These are phyloP conservation scores for Penaeus japonicus DNA, from an alignment of 1,140 invertebrate species.

Conservation along the genomic window DNA sequence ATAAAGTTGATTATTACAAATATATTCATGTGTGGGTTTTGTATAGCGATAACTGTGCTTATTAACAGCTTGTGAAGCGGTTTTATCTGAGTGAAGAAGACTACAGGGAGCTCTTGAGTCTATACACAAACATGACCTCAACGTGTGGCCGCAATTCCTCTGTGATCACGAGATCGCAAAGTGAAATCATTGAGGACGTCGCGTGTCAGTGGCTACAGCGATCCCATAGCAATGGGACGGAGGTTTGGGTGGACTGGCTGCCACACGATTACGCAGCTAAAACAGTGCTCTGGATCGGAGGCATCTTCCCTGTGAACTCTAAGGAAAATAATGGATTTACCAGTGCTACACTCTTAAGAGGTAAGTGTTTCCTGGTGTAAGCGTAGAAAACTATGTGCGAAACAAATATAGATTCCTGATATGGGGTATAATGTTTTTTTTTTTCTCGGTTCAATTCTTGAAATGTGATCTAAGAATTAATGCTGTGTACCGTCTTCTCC, in stretches of 20 bases:
- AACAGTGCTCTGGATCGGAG: slow-evolving; percentile 72
- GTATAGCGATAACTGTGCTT: no score
- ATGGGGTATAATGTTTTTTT: no score
- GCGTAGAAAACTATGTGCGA: background rate
- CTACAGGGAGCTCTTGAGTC: slow-evolving; percentile 70
- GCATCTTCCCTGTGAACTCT: slow-evolving; percentile 78
- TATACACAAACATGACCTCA: slow-evolving; percentile 62
- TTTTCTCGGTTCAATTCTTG: no score
- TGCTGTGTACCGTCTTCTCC: slow-evolving; percentile 42
- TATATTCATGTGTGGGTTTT: no score
- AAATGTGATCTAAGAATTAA: no score
- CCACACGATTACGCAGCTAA: slow-evolving; percentile 67
- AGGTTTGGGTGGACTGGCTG: slow-evolving; percentile 69
- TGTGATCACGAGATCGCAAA: slow-evolving; percentile 26
- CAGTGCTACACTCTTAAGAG: slow-evolving; percentile 22
- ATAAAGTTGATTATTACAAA: no score
- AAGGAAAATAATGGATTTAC: slow-evolving; percentile 65
- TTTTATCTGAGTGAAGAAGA: slow-evolving; percentile 69
- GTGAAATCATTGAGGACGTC: slow-evolving; percentile 64
- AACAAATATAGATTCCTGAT: background rate
- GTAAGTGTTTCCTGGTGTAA: background rate
- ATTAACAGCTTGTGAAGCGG: slow-evolving; percentile 67
- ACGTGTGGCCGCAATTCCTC: slow-evolving; percentile 20
- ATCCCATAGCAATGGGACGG: slow-evolving; percentile 64
- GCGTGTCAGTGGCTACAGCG: slow-evolving; percentile 76